phyloP scores from a whole-genome alignment of 2,888 invertebrate genomes.

The Furcula furcula region DNA sequence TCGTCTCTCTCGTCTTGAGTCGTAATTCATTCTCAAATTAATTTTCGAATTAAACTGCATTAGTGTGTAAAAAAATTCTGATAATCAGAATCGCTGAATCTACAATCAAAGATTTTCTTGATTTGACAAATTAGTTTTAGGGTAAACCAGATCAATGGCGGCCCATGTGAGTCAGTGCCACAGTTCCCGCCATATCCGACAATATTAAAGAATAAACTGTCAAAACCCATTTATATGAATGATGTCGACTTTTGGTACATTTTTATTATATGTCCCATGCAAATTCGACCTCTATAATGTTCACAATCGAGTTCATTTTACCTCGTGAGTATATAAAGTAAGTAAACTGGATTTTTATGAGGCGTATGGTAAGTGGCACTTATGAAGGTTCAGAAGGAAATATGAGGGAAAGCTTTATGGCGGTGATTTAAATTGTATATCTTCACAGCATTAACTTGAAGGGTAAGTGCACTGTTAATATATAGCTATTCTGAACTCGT shows the following conservation, averaged over 20 bases:
- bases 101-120: too few relatives aligned
- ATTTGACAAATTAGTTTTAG: too few relatives aligned
- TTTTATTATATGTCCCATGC: conserved; percentile 7
- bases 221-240: conserved; percentile 70
- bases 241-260: conserved; percentile 42
- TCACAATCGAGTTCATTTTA: conserved; percentile 11
- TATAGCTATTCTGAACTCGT: conserved; percentile 7
- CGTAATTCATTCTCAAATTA: too few relatives aligned
- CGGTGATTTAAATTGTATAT: conserved; percentile 36
- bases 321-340: conserved; percentile 8
- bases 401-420: conserved; percentile 34
- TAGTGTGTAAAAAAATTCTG: too few relatives aligned
- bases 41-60: too few relatives aligned
- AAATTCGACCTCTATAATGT: conserved; percentile 4
- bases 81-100: too few relatives aligned
- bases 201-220: conserved; percentile 68
- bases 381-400: conserved; percentile 36
- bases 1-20: too few relatives aligned
- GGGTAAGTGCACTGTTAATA: conserved; percentile 5
- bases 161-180: conserved; percentile 3
- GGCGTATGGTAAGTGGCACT: conserved; percentile 52
- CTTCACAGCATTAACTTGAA: conserved; percentile 14
- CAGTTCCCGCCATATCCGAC: conserved; percentile 34
- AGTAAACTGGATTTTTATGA: conserved; percentile 44
- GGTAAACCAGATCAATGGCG: too few relatives aligned